phyloP scores from a whole-genome alignment of 92 coral and sea anemone species.

The Zoanthus solanderi region DNA sequence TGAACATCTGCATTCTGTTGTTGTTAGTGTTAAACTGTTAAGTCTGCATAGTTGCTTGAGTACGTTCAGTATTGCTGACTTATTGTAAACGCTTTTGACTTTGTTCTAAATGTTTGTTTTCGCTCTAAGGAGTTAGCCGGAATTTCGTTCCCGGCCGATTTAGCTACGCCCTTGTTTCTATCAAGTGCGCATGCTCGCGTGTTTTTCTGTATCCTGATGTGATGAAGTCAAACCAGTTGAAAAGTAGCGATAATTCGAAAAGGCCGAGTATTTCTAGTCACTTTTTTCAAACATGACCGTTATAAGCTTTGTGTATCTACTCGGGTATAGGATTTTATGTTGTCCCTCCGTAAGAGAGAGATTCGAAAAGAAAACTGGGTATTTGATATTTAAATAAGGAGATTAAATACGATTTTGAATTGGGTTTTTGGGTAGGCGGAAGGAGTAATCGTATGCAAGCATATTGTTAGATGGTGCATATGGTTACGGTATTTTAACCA shows the following conservation, averaged over 20 bases:
- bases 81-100: slow-evolving; percentile 20
- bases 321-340: neutral
- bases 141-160: neutral
- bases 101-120: slow-evolving; percentile 32
- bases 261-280: neutral
- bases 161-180: neutral
- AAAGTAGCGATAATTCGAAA: neutral
- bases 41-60: neutral
- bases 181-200: neutral
- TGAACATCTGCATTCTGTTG: neutral
- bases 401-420: neutral
- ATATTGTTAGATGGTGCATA: neutral
- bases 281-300: slow-evolving; percentile 16
- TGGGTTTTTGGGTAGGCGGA: neutral
- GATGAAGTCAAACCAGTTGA: neutral
- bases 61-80: neutral
- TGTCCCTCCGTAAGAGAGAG: neutral
- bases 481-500: neutral
- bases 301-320: slow-evolving; percentile 5
- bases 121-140: slow-evolving; percentile 7
- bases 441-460: neutral
- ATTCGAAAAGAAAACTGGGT: neutral
- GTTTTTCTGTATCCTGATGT: neutral
- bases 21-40: neutral
- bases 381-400: neutral